Base-by-base conservation (phyloP, 2,888 invertebrate genomes). In the Agrochola litura region DNA sequence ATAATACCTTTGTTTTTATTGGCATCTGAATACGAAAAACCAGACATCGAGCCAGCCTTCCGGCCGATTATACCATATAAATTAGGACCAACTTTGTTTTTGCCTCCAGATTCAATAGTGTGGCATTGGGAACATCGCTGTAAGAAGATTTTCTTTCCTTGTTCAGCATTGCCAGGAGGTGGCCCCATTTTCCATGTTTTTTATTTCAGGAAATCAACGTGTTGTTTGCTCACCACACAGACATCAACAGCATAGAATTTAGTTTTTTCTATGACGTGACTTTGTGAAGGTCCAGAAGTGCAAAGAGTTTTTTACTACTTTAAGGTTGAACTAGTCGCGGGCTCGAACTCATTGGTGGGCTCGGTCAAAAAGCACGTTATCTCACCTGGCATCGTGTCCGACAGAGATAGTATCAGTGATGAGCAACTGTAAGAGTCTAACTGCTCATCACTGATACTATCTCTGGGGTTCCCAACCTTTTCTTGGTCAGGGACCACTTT, bases 91-190 rank as follows among this genome's bases (percentile, higher is more conserved):
- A 83, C 83, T 83, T 83, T 83, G 25, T 86, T 58, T 83, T 54
- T 83, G 52, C 83, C 83, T 25, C 83, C 82, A 66, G 73, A 80
- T 68, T 84, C 87, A 60, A 98, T 98, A 75, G 99, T 99, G 96
- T 99, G 99, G 94, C 99, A 99, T 95, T 99, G 99, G 25, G 99
- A 97, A 95, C 99, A 99, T 94, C 99, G 98, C 95, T 99, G 99
- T 73, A 99, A 98, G 93, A 99, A 99, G 89, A 98, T 97, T 97
- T 99, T 99, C 97, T 99, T 99, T 93, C 99, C 99, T 95, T 99
- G 99, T 94, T 99, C 99, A 95, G 98, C 97, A 97, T 99, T 98
- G 91, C 99, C 99, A 92, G 98, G 98, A 89, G 98, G 98, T 86
- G 98, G 97, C 95, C 16, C n/a, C 68, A 98, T 87, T 87, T 81